phyloP scores from a whole-genome alignment of 2,888 invertebrate genomes.

The Galerucella calmariensis region DNA sequence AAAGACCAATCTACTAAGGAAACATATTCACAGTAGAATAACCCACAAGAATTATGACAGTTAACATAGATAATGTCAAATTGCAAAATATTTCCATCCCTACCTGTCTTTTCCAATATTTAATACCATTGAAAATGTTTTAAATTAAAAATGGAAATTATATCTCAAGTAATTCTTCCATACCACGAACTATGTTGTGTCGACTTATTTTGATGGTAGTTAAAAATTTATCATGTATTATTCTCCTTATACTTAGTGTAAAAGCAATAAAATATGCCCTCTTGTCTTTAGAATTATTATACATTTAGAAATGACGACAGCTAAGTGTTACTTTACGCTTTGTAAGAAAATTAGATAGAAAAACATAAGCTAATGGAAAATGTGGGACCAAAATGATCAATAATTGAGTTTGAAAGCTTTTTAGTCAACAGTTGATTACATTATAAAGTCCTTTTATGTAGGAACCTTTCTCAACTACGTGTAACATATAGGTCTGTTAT shows the following conservation, averaged over 20 bases:
- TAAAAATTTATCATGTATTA: too few species aligned
- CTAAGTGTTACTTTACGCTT: slow-evolving; percentile 18
- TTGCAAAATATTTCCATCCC: too few species aligned
- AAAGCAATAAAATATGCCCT: background rate
- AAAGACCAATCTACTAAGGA: too few species aligned
- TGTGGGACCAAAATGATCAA: slow-evolving; percentile 44
- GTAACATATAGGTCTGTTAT: slow-evolving; percentile 61
- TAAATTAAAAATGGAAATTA: too few species aligned
- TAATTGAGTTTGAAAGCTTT: slow-evolving; percentile 59
- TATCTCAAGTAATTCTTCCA: too few species aligned
- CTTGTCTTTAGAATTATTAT: slow-evolving; percentile 3
- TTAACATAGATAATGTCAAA: too few species aligned
- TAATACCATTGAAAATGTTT: too few species aligned
- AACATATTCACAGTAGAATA: too few species aligned
- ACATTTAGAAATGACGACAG: slow-evolving; percentile 2
- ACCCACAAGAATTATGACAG: too few species aligned
- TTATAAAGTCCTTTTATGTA: slow-evolving; percentile 59
- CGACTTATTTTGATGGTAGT: too few species aligned
- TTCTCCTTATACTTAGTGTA: background rate
- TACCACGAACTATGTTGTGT: too few species aligned
- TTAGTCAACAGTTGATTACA: slow-evolving; percentile 57
- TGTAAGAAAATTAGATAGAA: slow-evolving; percentile 27
- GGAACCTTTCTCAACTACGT: slow-evolving; percentile 58
- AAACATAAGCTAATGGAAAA: slow-evolving; percentile 39
- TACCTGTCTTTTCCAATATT: too few species aligned